These are phyloP conservation scores for Puma concolor DNA, from an alignment of 2,113 vertebrate genomes.

Conservation along the genomic window DNA sequence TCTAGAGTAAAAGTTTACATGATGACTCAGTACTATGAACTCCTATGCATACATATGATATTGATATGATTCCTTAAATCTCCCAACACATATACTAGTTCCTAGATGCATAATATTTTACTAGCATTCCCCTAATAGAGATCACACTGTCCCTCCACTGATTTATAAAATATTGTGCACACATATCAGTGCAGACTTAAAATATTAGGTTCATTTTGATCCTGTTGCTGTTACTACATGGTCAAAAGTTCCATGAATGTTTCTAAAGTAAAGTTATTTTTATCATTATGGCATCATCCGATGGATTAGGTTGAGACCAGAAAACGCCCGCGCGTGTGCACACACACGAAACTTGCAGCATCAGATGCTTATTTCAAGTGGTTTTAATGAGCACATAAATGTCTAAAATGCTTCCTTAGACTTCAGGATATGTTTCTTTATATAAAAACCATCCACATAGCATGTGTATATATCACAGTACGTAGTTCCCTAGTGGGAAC, in stretches of 20 bases:
- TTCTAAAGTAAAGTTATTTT: constrained; percentile 2
- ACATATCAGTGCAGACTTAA: background rate
- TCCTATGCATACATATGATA: background rate
- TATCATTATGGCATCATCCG: background rate
- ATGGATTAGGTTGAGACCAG: background rate
- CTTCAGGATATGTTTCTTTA: background rate
- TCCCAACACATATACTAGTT: background rate
- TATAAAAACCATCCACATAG: background rate
- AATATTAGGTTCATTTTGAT: background rate
- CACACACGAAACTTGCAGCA: background rate
- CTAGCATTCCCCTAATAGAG: background rate
- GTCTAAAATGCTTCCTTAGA: background rate
- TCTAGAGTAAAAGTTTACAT: background rate
- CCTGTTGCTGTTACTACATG: background rate
- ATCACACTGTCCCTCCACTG: background rate
- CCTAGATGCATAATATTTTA: background rate
- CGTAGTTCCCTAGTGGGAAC: background rate
- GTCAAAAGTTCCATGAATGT: background rate
- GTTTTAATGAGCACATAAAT: background rate
- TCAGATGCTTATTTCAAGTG: background rate
- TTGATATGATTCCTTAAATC: background rate
- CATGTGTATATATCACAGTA: background rate
- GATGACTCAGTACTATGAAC: background rate
- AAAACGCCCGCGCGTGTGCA: background rate
- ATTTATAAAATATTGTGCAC: background rate